Base-by-base conservation (phyloP, 2,888 invertebrate species). In the Amphipyra berbera region DNA sequence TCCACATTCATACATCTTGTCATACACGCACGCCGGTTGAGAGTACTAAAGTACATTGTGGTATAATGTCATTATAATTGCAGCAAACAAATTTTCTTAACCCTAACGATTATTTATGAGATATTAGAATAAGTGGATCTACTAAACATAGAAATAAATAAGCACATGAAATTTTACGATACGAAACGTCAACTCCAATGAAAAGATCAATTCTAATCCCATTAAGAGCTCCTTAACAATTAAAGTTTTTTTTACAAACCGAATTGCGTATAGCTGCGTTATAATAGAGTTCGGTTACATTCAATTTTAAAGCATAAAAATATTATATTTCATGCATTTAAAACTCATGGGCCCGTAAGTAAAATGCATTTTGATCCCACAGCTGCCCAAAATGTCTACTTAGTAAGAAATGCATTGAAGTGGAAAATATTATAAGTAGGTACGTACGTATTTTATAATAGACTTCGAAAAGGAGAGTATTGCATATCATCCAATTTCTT, bases 251-350 rank as follows among this genome's bases (percentile, higher is more conserved):
- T 38, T 14, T 27, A 12, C 30, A 15, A 47, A 13, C 13, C 1
- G 12, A 30, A 55, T 40, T 15, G 40, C 55, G n/a, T 50, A 12
- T 33, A 62, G 52, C 30, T 41, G 48, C 45, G 27, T 45, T 35
- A 65, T 55, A 74, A 70, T 60, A 46, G 48, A 37, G 48, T 59
- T 59, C 12, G 44, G 66, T 59, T 47, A 52, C 15, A 60, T 61
- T 14, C 0, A 27, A 60, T 48, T 59, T 41, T 38, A 15, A 48
- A 40, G 13, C 57, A 45, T 14, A 41, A 33, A 45, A 61, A 76
- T 79, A 79, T 78, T 64, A 68, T 61, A 67, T 77, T 79, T 56
- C 76, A 53, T 54, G 38, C 38, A 46, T 49, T 52, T 30, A 48
- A 76, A 76, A 60, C 7, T 38, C 62, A 69, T 21, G 21, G 38